Evolutionary conservation across 2,888 invertebrate genomes (phyloP).

Genomic region (Zygaena filipendulae): DNA sequence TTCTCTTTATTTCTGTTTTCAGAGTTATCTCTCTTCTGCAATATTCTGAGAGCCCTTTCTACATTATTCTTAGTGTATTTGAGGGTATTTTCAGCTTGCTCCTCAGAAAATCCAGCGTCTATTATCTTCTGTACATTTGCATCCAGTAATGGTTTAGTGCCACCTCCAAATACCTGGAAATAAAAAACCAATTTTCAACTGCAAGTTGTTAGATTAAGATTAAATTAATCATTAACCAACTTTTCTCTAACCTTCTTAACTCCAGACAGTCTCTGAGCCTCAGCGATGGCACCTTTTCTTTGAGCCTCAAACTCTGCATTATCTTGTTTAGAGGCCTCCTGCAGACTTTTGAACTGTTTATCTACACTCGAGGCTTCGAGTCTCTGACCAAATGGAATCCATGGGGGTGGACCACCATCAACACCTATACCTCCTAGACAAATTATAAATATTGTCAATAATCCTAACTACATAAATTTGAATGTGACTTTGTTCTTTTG

Average conservation of each 20-base stretch:
- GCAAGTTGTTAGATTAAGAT: background rate
- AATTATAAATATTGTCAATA: too few relatives aligned
- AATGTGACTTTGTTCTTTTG: too few relatives aligned
- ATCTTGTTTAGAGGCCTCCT: constrained; percentile 72
- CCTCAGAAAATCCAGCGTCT: constrained; percentile 81
- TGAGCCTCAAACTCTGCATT: constrained; percentile 91
- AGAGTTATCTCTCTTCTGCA: constrained; percentile 69
- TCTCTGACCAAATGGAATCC: constrained; percentile 91
- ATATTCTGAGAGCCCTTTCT: constrained; percentile 74
- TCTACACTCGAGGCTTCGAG: constrained; percentile 71
- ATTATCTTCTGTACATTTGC: constrained; percentile 82
- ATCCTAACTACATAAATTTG: background rate
- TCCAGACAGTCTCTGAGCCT: constrained; percentile 75
- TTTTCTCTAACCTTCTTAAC: constrained; percentile 56
- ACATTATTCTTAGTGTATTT: constrained; percentile 78
- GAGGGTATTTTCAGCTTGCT: constrained; percentile 80
- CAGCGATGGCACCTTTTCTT: constrained; percentile 89
- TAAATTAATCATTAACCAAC: background rate
- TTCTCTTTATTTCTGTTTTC: constrained; percentile 54
- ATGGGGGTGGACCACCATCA: constrained; percentile 87
- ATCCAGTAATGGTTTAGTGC: constrained; percentile 75
- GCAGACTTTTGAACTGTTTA: constrained; percentile 77
- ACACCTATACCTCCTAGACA: constrained; percentile 68
- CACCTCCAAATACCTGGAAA: constrained; percentile 71
- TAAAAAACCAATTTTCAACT: constrained; percentile 7